Evolutionary conservation across 2,888 invertebrate genomes (phyloP).

Genomic region (Caenorhabditis doughertyi): DNA sequence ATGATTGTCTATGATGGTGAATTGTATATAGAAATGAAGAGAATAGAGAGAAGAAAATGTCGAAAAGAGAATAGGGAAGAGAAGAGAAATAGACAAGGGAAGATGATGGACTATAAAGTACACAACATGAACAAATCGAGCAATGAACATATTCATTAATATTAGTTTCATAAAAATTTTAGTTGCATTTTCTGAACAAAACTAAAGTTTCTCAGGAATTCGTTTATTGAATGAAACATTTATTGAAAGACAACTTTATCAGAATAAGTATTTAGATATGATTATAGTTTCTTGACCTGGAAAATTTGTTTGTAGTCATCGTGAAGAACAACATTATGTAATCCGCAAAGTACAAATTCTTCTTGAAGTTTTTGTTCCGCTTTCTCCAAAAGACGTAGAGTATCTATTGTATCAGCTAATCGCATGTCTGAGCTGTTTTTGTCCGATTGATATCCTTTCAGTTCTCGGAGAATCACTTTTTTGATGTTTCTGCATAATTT

Average conservation of each 20-base stretch:
- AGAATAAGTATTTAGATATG: background rate
- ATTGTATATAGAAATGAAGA: background rate
- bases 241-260: background rate
- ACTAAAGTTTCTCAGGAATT: background rate
- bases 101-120: constrained; percentile 1
- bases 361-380: constrained; percentile 48
- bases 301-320: constrained; percentile 49
- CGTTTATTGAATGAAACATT: too few species aligned
- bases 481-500: constrained; percentile 25
- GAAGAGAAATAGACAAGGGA: constrained; percentile 10
- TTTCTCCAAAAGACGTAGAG: constrained; percentile 39
- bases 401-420: constrained; percentile 35
- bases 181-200: too few species aligned
- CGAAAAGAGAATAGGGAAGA: background rate
- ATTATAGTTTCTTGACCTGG: constrained; percentile 43
- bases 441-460: constrained; percentile 42
- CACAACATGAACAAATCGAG: background rate
- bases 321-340: constrained; percentile 26
- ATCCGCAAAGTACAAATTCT: constrained; percentile 31
- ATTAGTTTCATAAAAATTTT: too few species aligned
- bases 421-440: constrained; percentile 36
- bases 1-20: constrained; percentile 16
- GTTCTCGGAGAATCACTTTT: constrained; percentile 50
- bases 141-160: constrained; percentile 3
- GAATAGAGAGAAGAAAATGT: background rate